Base-by-base conservation (phyloP, 92 coral and sea anemone species). In the Anthopleura xanthogrammica region DNA sequence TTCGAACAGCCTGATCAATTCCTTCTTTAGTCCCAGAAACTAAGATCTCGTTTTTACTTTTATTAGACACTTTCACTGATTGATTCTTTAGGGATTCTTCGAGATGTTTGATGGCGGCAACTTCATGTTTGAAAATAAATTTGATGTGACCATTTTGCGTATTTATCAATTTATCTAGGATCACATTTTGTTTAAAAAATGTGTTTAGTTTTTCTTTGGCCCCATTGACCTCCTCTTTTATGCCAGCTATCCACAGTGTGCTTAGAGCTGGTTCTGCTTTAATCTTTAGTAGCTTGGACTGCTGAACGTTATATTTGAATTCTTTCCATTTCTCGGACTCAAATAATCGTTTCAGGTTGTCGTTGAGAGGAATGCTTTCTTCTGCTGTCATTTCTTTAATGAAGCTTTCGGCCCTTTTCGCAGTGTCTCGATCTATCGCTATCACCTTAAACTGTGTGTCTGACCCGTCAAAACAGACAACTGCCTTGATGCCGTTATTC, bases 141-240 rank as follows among this genome's bases (percentile, higher is more conserved):
- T 56, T 73, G 12, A 80, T 81, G 42, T 85, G 75, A 41, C 94
- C 98, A n/a, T 57, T 41, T 24, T 79, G n/a, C 24, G 91, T 29
- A 3, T 22, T 39, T 6, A 92, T 82, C 4, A 22, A 52, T 75
- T 88, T 50, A 11, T 24, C 78, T 13, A 90, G 75, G 50, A 92
- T 86, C 39, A 95, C 88, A 60, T 94, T 94, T 78, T 88, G 85
- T 48, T 75, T 83, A 50, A 94, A 77, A 80, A 92, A 94, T 29
- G 73, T 39, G 23, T 78, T 60, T 10, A 90, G 56, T 16, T 39
- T 40, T 76, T 41, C 20, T 48, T 76, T 52, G 16, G 87, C 81
- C n/a, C 52, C 16, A 22, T 83, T 17, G 12, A 92, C 92, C 12
- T 90, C 82, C 23, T 83, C 82, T 60, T 68, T 79, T 65, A 75